Evolutionary conservation across 2,888 invertebrate genomes (phyloP).

Genomic region (Noctua pronuba): DNA sequence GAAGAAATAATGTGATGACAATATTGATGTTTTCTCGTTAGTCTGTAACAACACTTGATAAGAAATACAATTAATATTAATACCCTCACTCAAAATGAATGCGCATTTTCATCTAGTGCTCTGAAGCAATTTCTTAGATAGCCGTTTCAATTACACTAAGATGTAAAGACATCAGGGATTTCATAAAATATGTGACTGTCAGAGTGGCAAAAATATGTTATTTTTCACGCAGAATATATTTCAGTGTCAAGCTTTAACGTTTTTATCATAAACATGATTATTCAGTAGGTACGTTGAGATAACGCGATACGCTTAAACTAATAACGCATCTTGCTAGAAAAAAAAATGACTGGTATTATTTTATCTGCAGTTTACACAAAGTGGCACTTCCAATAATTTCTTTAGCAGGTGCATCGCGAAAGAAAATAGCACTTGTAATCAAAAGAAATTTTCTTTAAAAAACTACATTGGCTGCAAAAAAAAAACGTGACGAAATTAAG

Average conservation of each 20-base stretch:
- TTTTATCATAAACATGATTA: constrained; percentile 35
- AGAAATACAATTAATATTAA: constrained; percentile 20
- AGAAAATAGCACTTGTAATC: background rate
- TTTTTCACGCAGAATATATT: constrained; percentile 49
- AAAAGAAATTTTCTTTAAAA: background rate
- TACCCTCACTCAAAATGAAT: constrained; percentile 10
- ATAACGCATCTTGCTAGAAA: background rate
- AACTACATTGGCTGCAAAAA: constrained; percentile 12
- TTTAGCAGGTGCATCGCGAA: background rate
- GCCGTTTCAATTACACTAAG: constrained; percentile 42
- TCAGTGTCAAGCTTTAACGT: constrained; percentile 37
- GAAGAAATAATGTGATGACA: constrained; percentile 8
- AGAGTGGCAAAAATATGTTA: constrained; percentile 24
- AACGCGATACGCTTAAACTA: constrained; percentile 9
- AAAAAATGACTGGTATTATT: background rate
- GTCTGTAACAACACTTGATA: constrained; percentile 1
- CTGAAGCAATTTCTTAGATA: constrained; percentile 42
- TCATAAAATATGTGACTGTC: constrained; percentile 47
- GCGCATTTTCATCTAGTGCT: constrained; percentile 16
- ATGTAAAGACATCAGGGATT: constrained; percentile 51
- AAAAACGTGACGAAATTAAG: constrained; percentile 75
- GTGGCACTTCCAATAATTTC: background rate
- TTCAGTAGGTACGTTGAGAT: constrained; percentile 35
- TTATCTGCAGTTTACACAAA: background rate
- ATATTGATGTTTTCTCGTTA: background rate